Evolutionary conservation across 2,797 vertebrate genomes (phyloP).

Genomic region (Crocidura indochinensis): DNA sequence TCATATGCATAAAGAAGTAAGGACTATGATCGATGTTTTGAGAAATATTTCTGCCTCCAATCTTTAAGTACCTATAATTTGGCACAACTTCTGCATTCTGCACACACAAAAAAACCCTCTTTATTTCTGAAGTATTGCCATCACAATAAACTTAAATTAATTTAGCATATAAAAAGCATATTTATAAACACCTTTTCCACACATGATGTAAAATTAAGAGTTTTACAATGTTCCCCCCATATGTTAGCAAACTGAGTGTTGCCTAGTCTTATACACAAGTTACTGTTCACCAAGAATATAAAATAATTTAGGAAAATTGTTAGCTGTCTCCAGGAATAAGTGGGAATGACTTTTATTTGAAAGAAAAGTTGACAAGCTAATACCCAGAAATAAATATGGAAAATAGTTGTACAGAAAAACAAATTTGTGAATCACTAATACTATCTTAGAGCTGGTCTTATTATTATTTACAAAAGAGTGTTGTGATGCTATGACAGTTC

Average conservation of each 20-base stretch:
- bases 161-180: neutral
- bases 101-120: constrained; percentile 32
- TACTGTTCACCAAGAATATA: neutral
- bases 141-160: neutral
- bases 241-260: neutral
- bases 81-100: neutral
- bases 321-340: neutral
- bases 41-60: neutral
- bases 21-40: neutral
- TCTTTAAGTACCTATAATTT: neutral
- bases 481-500: constrained; percentile 37
- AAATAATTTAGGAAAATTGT: constrained; percentile 4
- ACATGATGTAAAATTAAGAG: neutral
- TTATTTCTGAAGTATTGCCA: neutral
- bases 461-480: constrained; percentile 30
- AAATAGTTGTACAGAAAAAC: constrained; percentile 39
- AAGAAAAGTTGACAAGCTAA: neutral
- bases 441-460: constrained; percentile 70
- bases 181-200: neutral
- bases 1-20: neutral
- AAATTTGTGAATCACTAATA: constrained; percentile 53
- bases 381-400: constrained; percentile 57
- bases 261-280: neutral
- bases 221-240: neutral
- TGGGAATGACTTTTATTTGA: neutral